phyloP scores from a whole-genome alignment of 2,888 invertebrate species.

The Orchesellides sinensis region DNA sequence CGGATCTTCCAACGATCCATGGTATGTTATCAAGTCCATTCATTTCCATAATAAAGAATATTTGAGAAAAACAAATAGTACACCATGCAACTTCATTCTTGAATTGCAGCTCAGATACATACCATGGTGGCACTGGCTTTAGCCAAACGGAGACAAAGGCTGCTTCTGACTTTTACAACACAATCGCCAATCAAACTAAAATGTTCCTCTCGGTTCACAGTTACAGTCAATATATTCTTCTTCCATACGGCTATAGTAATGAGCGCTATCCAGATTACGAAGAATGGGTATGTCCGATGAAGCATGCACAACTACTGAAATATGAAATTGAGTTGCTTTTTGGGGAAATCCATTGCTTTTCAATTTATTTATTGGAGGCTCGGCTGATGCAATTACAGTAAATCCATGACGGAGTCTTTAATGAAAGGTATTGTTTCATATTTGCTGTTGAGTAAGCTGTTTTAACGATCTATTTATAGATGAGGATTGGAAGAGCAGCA shows the following conservation, averaged over 20 bases:
- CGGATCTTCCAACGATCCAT: constrained; percentile 68
- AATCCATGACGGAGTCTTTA: background rate
- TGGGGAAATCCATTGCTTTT: background rate
- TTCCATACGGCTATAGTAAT: constrained; percentile 82
- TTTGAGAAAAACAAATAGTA: background rate
- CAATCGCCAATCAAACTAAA: constrained; percentile 64
- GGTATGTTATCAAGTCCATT: constrained; percentile 31
- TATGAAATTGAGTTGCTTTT: background rate
- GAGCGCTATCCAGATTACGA: constrained; percentile 69
- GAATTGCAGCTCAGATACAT: constrained; percentile 64
- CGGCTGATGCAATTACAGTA: background rate
- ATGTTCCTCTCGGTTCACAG: constrained; percentile 86
- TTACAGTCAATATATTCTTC: constrained; percentile 83
- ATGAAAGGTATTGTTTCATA: constrained; percentile 5
- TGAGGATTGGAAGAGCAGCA: constrained; percentile 67
- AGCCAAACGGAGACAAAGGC: constrained; percentile 72
- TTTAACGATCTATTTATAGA: constrained; percentile 31
- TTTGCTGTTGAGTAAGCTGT: background rate
- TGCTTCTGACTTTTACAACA: constrained; percentile 68
- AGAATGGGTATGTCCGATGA: constrained; percentile 65
- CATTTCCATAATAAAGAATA: background rate
- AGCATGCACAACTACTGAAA: background rate
- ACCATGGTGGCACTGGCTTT: constrained; percentile 69
- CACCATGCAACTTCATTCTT: background rate
- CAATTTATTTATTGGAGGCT: too few relatives aligned